Evolutionary conservation across 2,113 vertebrate genomes (phyloP).

Genomic region (Microtus richardsoni): DNA sequence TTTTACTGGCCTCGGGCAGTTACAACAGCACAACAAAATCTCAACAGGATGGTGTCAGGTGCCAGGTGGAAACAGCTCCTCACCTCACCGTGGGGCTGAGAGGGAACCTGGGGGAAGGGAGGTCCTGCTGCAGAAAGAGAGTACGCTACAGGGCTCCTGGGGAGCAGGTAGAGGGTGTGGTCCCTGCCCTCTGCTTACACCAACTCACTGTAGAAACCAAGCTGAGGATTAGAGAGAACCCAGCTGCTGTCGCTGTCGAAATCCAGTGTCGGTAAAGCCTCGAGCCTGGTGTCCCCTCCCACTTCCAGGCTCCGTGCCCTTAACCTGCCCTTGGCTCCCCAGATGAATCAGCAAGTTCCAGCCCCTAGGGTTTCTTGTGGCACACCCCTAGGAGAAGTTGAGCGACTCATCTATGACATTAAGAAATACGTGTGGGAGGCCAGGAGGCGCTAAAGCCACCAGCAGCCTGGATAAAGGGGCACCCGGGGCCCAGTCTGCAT

Average conservation of each 20-base stretch:
- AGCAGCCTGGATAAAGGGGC: neutral
- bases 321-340: slow-evolving; percentile 67
- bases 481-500: neutral
- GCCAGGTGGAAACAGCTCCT: neutral
- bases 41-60: neutral
- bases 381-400: slow-evolving; percentile 36
- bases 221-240: neutral
- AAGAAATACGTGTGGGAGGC: slow-evolving; percentile 30
- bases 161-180: neutral
- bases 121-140: neutral
- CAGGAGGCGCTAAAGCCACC: neutral
- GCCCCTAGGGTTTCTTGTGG: neutral
- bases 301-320: neutral
- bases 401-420: neutral
- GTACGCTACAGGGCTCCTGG: accelerated
- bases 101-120: neutral
- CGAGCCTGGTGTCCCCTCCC: neutral
- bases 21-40: neutral
- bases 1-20: neutral
- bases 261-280: neutral
- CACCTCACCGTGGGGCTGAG: accelerated
- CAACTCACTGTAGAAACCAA: neutral
- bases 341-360: slow-evolving; percentile 66
- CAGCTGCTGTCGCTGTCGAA: neutral
- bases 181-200: neutral